Conservation (phyloP, 2,113 vertebrate species). For the Carassius auratus region DNA sequence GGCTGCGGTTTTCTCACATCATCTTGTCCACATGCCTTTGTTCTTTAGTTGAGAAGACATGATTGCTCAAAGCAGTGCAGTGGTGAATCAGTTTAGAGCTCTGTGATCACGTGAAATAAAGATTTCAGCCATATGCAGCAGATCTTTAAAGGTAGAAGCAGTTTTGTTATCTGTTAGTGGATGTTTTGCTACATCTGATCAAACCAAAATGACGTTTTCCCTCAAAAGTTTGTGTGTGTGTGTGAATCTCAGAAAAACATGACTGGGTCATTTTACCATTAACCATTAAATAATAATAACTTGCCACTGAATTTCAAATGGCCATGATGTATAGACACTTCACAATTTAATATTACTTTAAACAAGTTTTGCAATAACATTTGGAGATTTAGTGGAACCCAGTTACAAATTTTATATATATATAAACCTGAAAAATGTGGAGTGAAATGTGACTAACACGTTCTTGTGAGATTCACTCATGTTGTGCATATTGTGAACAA, state of each 20-base stretch:
- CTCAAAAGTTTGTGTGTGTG: not conserved
- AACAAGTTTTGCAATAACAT: not conserved
- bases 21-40: conserved; percentile 15
- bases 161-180: not conserved
- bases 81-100: conserved; percentile 15
- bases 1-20: conserved; percentile 25
- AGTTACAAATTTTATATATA: not conserved
- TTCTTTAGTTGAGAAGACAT: not conserved
- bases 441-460: not conserved
- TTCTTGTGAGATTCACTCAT: conserved; percentile 17
- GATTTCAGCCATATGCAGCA: conserved; percentile 25
- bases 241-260: conserved; percentile 22
- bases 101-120: conserved; percentile 25
- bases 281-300: not conserved
- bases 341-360: not conserved
- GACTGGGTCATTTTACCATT: not conserved
- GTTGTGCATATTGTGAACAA: not conserved
- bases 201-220: not conserved
- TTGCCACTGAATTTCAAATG: not conserved
- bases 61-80: conserved; percentile 33
- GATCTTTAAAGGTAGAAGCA: not conserved
- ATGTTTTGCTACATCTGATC: not conserved
- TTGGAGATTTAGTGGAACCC: not conserved
- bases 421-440: not conserved
- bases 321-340: not conserved